These are phyloP conservation scores for Anguilla marmorata DNA, from an alignment of 2,797 vertebrate species.

Conservation along the genomic window DNA sequence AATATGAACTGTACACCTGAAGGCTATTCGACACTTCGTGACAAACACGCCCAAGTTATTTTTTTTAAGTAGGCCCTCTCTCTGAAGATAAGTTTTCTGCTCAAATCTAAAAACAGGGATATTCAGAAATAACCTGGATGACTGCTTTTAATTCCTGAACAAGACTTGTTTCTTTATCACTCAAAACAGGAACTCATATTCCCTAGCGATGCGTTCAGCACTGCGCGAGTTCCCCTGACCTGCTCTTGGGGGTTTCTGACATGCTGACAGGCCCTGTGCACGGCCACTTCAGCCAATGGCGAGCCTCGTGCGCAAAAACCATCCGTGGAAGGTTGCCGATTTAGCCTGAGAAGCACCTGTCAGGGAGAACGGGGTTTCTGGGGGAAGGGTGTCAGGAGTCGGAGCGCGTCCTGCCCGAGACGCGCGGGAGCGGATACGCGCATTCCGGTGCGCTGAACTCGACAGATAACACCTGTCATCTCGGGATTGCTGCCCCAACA, in stretches of 20 bases:
- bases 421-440: neutral
- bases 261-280: neutral
- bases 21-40: neutral
- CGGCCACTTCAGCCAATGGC: neutral
- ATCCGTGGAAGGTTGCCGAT: neutral
- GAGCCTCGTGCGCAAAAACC: neutral
- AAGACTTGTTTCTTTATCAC: neutral
- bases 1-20: neutral
- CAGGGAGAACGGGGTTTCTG: neutral
- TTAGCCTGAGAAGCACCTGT: neutral
- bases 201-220: neutral
- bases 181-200: neutral
- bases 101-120: neutral
- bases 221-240: neutral
- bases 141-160: neutral
- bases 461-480: constrained; percentile 37
- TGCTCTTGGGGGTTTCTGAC: neutral
- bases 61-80: neutral
- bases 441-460: neutral
- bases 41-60: neutral
- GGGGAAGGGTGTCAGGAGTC: neutral
- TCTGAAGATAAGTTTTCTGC: neutral
- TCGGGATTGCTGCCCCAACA: constrained; percentile 49
- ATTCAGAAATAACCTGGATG: neutral
- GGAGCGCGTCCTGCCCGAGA: neutral